Evolutionary conservation across 2,113 vertebrate species (phyloP).

Genomic region (Cyanistes caeruleus): DNA sequence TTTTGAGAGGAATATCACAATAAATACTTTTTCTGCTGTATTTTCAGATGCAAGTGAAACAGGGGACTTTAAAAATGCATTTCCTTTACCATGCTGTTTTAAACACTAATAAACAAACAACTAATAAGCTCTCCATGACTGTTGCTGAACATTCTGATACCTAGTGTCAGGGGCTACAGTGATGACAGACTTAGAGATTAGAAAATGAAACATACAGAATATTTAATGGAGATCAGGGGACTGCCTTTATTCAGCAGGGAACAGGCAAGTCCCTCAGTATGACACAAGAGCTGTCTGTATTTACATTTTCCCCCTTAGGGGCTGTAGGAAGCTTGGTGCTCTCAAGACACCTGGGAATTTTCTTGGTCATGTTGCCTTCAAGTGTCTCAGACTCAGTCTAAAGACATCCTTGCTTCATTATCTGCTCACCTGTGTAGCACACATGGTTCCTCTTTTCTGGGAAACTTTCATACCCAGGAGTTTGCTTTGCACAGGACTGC

Average conservation of each 20-base stretch:
- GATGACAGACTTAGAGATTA: background rate
- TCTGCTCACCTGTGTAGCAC: fast-evolving
- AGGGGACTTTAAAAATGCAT: background rate
- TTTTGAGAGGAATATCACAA: background rate
- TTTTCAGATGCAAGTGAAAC: background rate
- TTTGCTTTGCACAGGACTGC: background rate
- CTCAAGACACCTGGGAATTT: background rate
- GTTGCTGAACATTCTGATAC: background rate
- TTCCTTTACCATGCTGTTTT: background rate
- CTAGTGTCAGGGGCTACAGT: background rate
- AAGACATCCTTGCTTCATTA: background rate
- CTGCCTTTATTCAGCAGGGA: background rate
- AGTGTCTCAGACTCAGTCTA: background rate
- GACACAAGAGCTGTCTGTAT: background rate
- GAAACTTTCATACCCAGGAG: fast-evolving
- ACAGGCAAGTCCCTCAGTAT: background rate
- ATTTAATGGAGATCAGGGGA: background rate
- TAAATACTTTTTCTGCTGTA: background rate
- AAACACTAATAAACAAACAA: background rate
- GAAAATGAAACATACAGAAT: background rate
- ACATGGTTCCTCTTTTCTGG: fast-evolving
- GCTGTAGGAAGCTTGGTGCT: fast-evolving
- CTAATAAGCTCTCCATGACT: background rate
- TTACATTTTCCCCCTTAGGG: background rate
- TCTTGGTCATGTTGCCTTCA: background rate